A percentile compares a stretch with the other conserved stretches of the same genome.
Evolutionary conservation across 2,888 invertebrate species (phyloP).

Genomic region (Dendrolimus houi): DNA sequence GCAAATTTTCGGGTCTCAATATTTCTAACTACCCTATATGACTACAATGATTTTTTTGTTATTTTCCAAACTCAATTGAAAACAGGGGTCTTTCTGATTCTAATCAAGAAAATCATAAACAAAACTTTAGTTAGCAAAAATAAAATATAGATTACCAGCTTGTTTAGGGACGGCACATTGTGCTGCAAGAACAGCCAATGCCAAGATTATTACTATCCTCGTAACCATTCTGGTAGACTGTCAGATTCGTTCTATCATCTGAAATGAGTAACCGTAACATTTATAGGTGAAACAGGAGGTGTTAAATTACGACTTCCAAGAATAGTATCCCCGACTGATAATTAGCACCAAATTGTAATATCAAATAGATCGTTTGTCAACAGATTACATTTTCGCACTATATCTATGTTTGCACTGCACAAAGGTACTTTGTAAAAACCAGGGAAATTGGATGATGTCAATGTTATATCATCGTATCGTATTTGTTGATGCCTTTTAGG

Average conservation of each 20-base stretch:
- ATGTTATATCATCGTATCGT: slow-evolving; percentile 20
- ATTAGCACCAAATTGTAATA: slow-evolving; percentile 28
- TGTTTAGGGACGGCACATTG: slow-evolving; percentile 15
- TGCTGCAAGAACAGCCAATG: slow-evolving; percentile 15
- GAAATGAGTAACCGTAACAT: slow-evolving; percentile 17
- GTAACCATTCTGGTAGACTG: slow-evolving; percentile 17
- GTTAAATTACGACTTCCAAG: slow-evolving; percentile 27
- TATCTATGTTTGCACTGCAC: slow-evolving; percentile 19
- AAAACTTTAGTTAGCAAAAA: too few relatives aligned
- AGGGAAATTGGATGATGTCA: slow-evolving; percentile 18
- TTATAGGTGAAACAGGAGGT: slow-evolving; percentile 35
- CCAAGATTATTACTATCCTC: slow-evolving; percentile 13
- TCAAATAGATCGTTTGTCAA: slow-evolving; percentile 31
- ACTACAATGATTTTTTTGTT: too few relatives aligned
- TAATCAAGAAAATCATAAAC: too few relatives aligned
- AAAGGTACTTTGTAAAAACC: slow-evolving; percentile 16
- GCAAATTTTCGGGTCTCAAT: too few relatives aligned
- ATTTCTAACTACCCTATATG: too few relatives aligned
- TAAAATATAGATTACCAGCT: neutral
- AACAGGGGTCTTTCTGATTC: too few relatives aligned
- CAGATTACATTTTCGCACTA: slow-evolving; percentile 32
- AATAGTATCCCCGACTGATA: slow-evolving; percentile 33
- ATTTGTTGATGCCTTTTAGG: slow-evolving; percentile 5
- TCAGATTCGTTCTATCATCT: slow-evolving; percentile 22
- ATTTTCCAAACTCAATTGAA: too few relatives aligned